Base-by-base conservation (phyloP, 2,888 invertebrate genomes). In the Sturmia bella region DNA sequence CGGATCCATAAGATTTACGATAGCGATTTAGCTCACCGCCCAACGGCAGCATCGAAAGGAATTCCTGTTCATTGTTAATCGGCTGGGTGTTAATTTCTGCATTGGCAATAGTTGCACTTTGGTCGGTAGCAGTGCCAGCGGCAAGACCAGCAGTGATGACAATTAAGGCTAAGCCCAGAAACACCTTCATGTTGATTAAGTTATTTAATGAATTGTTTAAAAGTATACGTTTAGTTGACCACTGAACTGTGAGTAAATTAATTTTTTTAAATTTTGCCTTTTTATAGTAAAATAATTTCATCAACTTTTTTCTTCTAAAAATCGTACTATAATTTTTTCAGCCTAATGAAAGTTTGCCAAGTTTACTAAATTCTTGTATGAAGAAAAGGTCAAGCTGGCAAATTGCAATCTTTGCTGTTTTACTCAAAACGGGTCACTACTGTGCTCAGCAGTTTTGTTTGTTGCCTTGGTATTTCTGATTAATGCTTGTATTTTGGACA, bases 101-200 rank as follows among this genome's bases (percentile, higher is more conserved):
- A 6, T 19, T 69, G 15, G 6, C 32, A n/a, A 4, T 15, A 5
- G 64, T 4, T 0, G 56, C 19, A 11, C 17, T 15, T 15, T 17
- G n/a, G 12, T 3, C 43, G 13, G 48, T 11, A 13, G 43, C 12
- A 13, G 11, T 59, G 15, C 54, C 54, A 5, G 41, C 15, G 24
- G 24, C 12, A 1, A 17, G 5, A 5, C 21, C 24, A 64, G 4
- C 37, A 13, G 15, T 1, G 24, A 37, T 3, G 15, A 32, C 56
- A 6, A 73, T n/a, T 11, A 45, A 45, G 11, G 19, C 27, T 43
- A 64, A 5, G 48, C 64, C 54, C 37, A 64, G 2, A 17, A 56
- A 64, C 11, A 39, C 17, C 15, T 39, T 63, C 64, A 74, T 64
- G n/a, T 61, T 73, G n/a, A n/a, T n/a, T n/a, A n/a, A n/a, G n/a